Evolutionary conservation across 1,140 invertebrate genomes (phyloP), one percentile per base, ranked within the genome.

Genomic region (Drosophila bipectinata): DNA sequence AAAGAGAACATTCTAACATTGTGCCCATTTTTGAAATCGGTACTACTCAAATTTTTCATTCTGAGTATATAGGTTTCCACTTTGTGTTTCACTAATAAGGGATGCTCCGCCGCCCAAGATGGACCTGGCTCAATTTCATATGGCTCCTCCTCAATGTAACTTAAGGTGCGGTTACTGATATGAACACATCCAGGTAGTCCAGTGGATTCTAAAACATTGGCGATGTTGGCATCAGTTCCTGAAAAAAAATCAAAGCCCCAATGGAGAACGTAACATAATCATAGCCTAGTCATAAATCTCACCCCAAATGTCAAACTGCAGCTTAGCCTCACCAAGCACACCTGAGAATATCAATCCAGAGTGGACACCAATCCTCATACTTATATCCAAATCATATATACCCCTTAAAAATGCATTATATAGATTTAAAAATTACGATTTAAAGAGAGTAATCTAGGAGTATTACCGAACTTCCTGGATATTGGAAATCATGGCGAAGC

Each of bases 291-390:
- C 75, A 95, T 94, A n/a, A 2, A 4, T 12, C 68, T 34, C 37
- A 9, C 97, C 98, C 98, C 98, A 99, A 75, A 99, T 96, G 91
- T 99, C 98, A 90, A 95, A 99, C 92, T 99, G 98, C 96, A 98
- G 98, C 92, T 99, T 99, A 44, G 95, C 94, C 1, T 96, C 94
- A 0, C 98, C 98, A 24, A 99, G 94, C 3, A 99, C 94, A 1
- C 98, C 98, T 58, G 97, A 97, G 8, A 98, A 93, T 39, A 99
- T 96, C 79, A 94, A 95, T 0, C 98, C 98, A 14, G 96, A 97
- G 91, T 99, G 98, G 1, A 99, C 95, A 0, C 98, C 98, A 72
- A 99, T 99, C 73, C 98, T 93, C 98, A 99, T 99, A 87, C 98
- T 96, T 10, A 99, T 97, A 74, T 97, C 94, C 7, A 98, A 93